Conservation (phyloP, 2,888 invertebrate species). For the Hecatera dysodea region DNA sequence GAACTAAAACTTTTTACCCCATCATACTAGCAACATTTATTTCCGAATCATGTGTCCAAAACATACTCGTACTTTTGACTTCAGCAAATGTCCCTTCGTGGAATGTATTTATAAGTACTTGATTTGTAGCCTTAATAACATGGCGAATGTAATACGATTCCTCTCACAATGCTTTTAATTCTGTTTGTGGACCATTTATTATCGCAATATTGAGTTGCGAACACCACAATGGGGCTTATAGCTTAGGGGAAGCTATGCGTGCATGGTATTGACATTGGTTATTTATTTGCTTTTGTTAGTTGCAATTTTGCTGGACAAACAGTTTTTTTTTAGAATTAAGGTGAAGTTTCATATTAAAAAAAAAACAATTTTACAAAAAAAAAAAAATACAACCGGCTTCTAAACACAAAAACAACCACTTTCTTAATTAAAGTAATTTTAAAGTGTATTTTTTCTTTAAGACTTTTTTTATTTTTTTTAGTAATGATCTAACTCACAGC, state of each 20-base stretch:
- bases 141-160: conserved; percentile 68
- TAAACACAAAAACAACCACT: no score
- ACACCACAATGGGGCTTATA: conserved; percentile 54
- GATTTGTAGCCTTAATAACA: conserved; percentile 78
- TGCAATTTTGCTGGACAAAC: conserved; percentile 42
- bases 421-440: no score
- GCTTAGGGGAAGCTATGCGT: conserved; percentile 58
- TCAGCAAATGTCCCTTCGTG: conserved; percentile 51
- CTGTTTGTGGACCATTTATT: conserved; percentile 77
- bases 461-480: no score
- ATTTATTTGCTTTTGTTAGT: conserved; percentile 70
- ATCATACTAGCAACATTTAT: not conserved
- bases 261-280: conserved; percentile 75
- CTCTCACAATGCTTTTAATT: conserved; percentile 71
- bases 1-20: conserved; percentile 3
- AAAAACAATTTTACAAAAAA: no score
- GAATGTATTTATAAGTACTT: conserved; percentile 71
- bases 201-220: conserved; percentile 77
- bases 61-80: conserved; percentile 36
- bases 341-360: not conserved
- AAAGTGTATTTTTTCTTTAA: no score
- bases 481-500: no score
- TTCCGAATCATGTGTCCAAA: conserved; percentile 15
- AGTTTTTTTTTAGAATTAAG: conserved; percentile 13
- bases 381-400: no score